Evolutionary conservation across 2,888 invertebrate species (phyloP), one percentile per base, ranked within the genome.

Genomic region (Scrobipalpa costella): DNA sequence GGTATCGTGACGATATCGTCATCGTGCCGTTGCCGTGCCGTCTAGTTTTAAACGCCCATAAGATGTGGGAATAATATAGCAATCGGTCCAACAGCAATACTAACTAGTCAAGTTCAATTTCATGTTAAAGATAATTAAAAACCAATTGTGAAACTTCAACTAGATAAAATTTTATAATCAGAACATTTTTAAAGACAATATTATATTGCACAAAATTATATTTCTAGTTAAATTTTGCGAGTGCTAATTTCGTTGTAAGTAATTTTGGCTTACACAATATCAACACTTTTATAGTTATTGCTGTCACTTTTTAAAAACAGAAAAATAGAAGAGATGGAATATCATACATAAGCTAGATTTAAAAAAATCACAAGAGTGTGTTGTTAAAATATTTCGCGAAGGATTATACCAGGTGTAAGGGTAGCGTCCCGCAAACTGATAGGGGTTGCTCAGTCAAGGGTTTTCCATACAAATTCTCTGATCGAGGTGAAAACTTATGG

Each of bases 81-180:
- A 64, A 62, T 64, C 62, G 61, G 58, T 49, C 40, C 58, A 27
- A 27, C 27, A 66, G 66, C 66, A 66, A 66, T 68, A 68, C 57
- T 17, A 36, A 71, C 75, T 75, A 75, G 75, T 75, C 75, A 75
- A 71, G 68, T 69, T 69, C 61, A 63, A 55, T 70, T 70, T 68
- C 63, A 62, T 64, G 64, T 67, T 61, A 49, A 34, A 55, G 15
- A 13, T 40, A 62, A 57, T 8, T 13, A 27, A 19, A 36, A 44
- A 17, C 62, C 19, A 55, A 17, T 55, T 61, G 21, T 57, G 50
- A 8, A 59, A 38, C 36, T 58, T 40, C 21, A 34, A 15, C 7
- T 55, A 34, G 34, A 15, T 55, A 7, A 34, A 55, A 34, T 55
- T 34, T 33, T 55, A 27, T 55, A 44, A 44, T 17, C 44, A 44